Conservation (phyloP, 2,888 invertebrate species). For the Mylabris sibirica region DNA sequence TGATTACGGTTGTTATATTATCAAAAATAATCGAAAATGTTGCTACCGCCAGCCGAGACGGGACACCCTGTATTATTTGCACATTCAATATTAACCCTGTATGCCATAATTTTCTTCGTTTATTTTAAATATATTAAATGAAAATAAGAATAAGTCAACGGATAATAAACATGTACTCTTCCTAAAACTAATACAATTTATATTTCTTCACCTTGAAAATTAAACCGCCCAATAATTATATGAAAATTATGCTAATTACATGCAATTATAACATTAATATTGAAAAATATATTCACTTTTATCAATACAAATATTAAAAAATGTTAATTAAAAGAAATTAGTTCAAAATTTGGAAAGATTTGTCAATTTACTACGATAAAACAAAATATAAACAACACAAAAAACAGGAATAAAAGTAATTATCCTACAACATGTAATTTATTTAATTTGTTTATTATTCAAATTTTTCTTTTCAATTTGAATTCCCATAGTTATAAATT, state of each 20-base stretch:
- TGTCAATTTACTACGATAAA: neutral
- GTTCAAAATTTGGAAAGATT: neutral
- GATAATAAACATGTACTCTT: slow-evolving; percentile 9
- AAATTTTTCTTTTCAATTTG: slow-evolving; percentile 18
- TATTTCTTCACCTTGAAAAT: slow-evolving; percentile 21
- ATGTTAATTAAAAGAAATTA: neutral
- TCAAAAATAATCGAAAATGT: too few species aligned
- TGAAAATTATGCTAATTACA: slow-evolving; percentile 22
- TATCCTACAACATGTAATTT: slow-evolving; percentile 16
- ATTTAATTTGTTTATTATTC: slow-evolving; percentile 21
- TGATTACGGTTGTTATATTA: too few species aligned
- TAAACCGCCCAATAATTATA: slow-evolving; percentile 12
- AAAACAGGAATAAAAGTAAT: neutral
- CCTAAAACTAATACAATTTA: neutral
- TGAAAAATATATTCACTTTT: slow-evolving; percentile 26
- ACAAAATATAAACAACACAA: neutral
- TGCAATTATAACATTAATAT: slow-evolving; percentile 24
- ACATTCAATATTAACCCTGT: slow-evolving; percentile 23
- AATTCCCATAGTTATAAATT: slow-evolving; percentile 14
- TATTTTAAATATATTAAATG: neutral
- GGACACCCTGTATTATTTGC: neutral
- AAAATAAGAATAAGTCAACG: neutral
- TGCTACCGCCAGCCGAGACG: too few species aligned
- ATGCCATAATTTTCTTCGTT: slow-evolving; percentile 5
- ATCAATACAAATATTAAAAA: slow-evolving; percentile 7